Base-by-base conservation (phyloP, 1,140 invertebrate species). In the Vollenhovia emeryi region DNA sequence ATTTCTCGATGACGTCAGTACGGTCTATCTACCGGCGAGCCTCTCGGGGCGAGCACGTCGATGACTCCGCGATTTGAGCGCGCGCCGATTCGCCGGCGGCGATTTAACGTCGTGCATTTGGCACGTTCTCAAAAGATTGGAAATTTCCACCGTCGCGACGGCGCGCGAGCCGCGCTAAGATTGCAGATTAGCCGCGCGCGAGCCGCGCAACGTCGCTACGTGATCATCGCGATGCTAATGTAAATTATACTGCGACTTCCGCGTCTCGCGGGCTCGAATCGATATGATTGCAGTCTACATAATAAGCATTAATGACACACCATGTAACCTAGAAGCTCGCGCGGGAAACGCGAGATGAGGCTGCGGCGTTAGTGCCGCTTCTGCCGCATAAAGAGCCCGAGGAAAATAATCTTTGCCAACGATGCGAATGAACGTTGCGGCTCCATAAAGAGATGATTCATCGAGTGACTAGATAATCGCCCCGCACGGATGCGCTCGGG, bases 101-200 rank as follows among this genome's bases (percentile, higher is more conserved):
- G 78, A 82, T 82, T 82, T 33, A 43, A 57, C 66, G 40, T 45
- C 24, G 62, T 45, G 36, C 50, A 36, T 45, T 82, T 82, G 50
- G 68, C 78, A 82, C 66, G 78, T 82, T 82, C 50, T 71, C 78
- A 45, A 57, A 73, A 73, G 78, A 82, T 82, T 71, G 78, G 78
- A 82, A 82, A 82, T 82, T 82, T 82, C 78, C 78, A 73, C 40
- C 78, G 50, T 27, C 18, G 66, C 78, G 64, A 62, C 36, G 66
- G 27, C 18, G 27, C 76, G 43, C 76, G 75, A n/a, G n/a, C n/a
- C 76, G 64, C 57, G 64, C 40, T 76, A 62, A 78, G 45, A 73
- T 82, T 33, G 66, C 11, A 57, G 78, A 82, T 82, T 57, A 57
- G 13, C 64, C 48, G 21, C 75, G 59, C 45, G 43, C 43, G 43